Evolutionary conservation across 2,113 vertebrate genomes (phyloP), one percentile per base, ranked within the genome.

Genomic region (Pogonocichla stellata): DNA sequence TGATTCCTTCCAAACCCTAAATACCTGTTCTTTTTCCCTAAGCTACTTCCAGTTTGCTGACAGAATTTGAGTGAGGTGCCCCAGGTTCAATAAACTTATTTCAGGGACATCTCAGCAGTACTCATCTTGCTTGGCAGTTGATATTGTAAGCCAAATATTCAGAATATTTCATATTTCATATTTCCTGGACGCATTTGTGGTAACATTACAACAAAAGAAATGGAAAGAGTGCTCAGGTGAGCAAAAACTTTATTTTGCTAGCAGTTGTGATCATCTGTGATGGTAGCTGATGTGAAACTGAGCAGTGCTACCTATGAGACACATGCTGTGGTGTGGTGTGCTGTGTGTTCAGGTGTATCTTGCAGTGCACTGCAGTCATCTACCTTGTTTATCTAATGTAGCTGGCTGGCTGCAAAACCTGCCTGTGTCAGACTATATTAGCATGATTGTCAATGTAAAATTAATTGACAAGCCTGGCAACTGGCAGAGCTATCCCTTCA

Each of bases 401-500:
- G 60, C 50, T 90, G 86, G 5, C 56, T 92, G 85, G 33, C 90
- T 86, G 60, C 25, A 84, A 96, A 94, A 90, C 26, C 79, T 93
- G 40, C 92, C 19, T 19, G 10, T 95, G 96, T 98, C 97, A 97
- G 95, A 78, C 26, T 95, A 9, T 80, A 96, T 97, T 97, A 98
- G 51, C 88, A 71, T 79, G 93, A 50, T 43, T 60, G 33, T 88
- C 87, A 92, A 91, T 95, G 66, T 93, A 97, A 97, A 97, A 97
- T 96, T 98, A 97, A 97, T 98, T 90, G 97, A 97, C 95, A 92
- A 96, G 73, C 79, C 74, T 70, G 93, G 81, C 67, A 97, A 95
- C 88, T 60, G 58, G 17, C 70, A 84, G n/a, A 80, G 50, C 20
- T 85, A 88, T 90, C 93, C 69, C 92, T 93, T 95, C 82, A 96